Evolutionary conservation across 2,797 vertebrate species (phyloP).

Genomic region (Macropus fuliginosus): DNA sequence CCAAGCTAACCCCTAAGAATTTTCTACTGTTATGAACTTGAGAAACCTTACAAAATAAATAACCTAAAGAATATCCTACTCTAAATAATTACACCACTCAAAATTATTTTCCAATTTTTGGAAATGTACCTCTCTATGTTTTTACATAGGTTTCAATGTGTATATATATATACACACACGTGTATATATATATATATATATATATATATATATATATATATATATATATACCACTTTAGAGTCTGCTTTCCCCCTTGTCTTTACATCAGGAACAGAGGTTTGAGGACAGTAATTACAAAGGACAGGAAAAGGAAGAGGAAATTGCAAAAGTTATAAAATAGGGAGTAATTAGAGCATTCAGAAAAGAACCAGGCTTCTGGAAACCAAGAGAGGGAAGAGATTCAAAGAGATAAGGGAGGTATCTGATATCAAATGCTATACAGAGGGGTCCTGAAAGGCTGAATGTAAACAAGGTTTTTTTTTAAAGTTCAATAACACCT

Average conservation of each 20-base stretch:
- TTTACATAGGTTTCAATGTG: background rate
- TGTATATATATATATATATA: accelerated
- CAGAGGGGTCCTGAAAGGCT: background rate
- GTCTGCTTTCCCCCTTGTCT: background rate
- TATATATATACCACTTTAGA: background rate
- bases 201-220: background rate
- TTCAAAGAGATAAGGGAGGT: background rate
- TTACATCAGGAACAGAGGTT: background rate
- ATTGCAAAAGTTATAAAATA: background rate
- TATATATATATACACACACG: no score
- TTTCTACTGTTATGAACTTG: background rate
- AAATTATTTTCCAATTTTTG: background rate
- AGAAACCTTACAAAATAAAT: background rate
- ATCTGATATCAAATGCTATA: background rate
- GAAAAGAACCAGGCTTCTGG: background rate
- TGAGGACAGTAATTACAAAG: background rate
- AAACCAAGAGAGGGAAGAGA: background rate
- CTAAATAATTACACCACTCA: background rate
- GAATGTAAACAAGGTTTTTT: background rate
- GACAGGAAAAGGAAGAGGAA: background rate
- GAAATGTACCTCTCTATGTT: background rate
- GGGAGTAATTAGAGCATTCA: background rate
- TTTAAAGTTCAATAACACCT: background rate
- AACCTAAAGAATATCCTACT: background rate
- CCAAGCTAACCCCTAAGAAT: background rate